Base-by-base conservation (phyloP, 2,113 vertebrate species). In the Alligator sinensis region DNA sequence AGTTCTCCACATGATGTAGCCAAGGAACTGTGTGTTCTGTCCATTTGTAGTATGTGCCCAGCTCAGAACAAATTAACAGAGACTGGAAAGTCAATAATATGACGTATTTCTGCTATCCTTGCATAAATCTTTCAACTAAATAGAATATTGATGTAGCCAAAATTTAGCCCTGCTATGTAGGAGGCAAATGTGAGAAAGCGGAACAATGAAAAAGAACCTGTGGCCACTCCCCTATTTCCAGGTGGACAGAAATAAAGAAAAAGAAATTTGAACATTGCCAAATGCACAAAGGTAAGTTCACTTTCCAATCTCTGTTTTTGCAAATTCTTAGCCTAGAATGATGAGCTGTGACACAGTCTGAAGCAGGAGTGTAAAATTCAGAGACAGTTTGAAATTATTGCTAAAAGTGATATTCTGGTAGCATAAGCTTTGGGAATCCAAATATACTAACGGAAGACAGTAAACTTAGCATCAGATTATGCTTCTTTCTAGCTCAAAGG, bases 221-320 rank as follows among this genome's bases (percentile, higher is more conserved):
- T 83, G 15, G 76, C 62, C 6, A 75, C 79, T 74, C 6, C n/a
- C 12, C 28, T 74, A 77, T 30, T n/a, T 86, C 61, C 27, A 57
- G 5, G 13, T n/a, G 24, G 28, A 2, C 28, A 87, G 47, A 3
- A 6, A 86, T 72, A 63, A 6, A 1, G 1, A 9, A 27, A 0
- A 58, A 82, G 38, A 74, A 84, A 64, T 14, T 75, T 24, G 3
- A 4, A 21, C 80, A 3, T 63, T 34, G 68, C 1, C 3, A 68
- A 63, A 30, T 62, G 81, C 89, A 77, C 7, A 24, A 3, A 74
- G 38, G 25, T 3, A 80, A 87, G 54, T 76, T 22, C 19, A 38
- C 3, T 89, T 96, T 90, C 8, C 3, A 0, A 14, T 83, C n/a
- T 28, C 87, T 24, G 62, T 10, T 12, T 70, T 1, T 38, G 19